A percentile compares a stretch with the other conserved stretches of the same genome.
These are phyloP conservation scores for Phainopepla nitens DNA, from an alignment of 2,113 vertebrate species.

Conservation along the genomic window DNA sequence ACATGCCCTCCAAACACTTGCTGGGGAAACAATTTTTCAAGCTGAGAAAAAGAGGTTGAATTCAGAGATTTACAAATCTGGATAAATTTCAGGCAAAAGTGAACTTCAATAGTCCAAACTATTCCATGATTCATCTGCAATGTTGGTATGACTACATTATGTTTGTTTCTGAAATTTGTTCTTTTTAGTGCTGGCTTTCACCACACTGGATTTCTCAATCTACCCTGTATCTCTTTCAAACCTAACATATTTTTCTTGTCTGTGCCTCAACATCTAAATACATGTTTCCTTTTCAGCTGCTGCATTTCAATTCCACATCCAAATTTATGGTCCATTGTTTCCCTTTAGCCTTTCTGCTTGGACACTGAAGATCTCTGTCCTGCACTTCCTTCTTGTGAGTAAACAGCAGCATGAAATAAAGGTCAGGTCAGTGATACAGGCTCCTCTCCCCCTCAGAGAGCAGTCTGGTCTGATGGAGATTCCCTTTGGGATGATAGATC, in stretches of 20 bases:
- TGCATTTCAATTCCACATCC: background rate
- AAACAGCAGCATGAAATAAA: background rate
- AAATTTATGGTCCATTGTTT: background rate
- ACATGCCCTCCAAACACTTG: background rate
- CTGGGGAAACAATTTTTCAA: background rate
- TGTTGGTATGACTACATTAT: background rate
- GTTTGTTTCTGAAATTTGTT: background rate
- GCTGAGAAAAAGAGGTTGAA: background rate
- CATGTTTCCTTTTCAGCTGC: background rate
- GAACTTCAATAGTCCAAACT: background rate
- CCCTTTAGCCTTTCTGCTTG: background rate
- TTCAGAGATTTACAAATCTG: background rate
- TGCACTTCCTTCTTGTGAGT: background rate
- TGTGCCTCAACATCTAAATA: background rate
- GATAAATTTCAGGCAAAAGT: background rate
- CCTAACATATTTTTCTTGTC: background rate
- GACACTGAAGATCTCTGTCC: background rate
- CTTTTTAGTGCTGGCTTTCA: background rate
- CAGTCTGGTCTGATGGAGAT: background rate
- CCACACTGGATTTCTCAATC: background rate
- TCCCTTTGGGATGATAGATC: background rate
- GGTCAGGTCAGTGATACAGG: background rate
- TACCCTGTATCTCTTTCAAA: background rate
- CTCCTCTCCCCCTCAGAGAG: background rate
- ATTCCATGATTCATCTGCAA: background rate